phyloP scores from a whole-genome alignment of 2,113 vertebrate species.

The Carettochelys insculpta region DNA sequence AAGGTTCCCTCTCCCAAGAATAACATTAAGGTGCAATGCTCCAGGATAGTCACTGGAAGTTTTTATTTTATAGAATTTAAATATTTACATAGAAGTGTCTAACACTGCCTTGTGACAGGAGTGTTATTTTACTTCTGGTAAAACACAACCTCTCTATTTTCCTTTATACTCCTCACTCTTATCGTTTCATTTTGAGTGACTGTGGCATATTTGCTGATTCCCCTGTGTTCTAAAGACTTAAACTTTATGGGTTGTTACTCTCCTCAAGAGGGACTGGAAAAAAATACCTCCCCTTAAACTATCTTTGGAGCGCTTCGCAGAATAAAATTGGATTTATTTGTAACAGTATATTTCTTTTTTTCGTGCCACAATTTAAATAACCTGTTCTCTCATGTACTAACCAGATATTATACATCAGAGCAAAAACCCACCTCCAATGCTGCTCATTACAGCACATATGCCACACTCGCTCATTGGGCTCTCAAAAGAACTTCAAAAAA shows the following conservation, averaged over 20 bases:
- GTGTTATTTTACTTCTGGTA: fast-evolving
- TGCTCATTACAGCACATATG: fast-evolving
- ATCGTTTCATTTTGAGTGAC: not conserved
- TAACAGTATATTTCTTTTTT: not conserved
- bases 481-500: not conserved
- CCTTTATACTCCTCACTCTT: not conserved
- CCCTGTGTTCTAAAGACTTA: not conserved
- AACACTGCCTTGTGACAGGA: not conserved
- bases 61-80: not conserved
- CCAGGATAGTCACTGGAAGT: not conserved
- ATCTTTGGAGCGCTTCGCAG: fast-evolving
- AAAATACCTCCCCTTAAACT: not conserved
- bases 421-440: not conserved
- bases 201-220: not conserved
- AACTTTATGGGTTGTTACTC: not conserved
- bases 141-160: not conserved
- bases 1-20: not conserved
- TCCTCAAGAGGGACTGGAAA: not conserved
- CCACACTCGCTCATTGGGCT: not conserved
- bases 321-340: not conserved
- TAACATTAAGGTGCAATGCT: not conserved
- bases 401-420: not conserved
- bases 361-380: not conserved
- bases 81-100: not conserved
- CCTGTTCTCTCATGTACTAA: not conserved